Conservation (phyloP, 2,113 vertebrate genomes). For the Indicator indicator region DNA sequence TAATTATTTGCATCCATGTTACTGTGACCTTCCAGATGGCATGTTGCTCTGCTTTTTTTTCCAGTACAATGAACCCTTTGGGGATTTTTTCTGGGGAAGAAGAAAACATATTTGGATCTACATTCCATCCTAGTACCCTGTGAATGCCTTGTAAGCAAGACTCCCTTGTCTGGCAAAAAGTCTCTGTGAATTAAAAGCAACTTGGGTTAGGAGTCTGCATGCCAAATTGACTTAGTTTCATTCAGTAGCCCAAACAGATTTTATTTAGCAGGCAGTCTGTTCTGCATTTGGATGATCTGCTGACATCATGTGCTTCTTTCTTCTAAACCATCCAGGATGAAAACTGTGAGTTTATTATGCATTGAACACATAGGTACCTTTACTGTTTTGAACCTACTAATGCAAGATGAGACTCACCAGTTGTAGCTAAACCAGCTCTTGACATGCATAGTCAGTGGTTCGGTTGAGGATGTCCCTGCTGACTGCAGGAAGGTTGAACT, state of each 20-base stretch:
- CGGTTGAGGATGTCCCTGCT: too few relatives aligned
- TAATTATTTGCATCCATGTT: slow-evolving; percentile 33
- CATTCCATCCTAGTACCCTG: neutral
- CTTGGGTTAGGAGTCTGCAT: slow-evolving; percentile 39
- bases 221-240: slow-evolving; percentile 34
- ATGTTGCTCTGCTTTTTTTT: neutral
- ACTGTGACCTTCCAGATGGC: slow-evolving; percentile 49
- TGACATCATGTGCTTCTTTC: neutral
- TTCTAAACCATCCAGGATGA: neutral
- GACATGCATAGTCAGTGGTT: neutral
- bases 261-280: slow-evolving; percentile 45
- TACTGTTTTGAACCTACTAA: neutral
- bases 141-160: neutral
- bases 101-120: slow-evolving; percentile 24
- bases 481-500: too few relatives aligned
- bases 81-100: slow-evolving; percentile 6
- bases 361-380: neutral
- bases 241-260: slow-evolving; percentile 27
- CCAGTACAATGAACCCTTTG: neutral
- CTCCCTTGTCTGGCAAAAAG: slow-evolving; percentile 5
- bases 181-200: neutral
- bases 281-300: slow-evolving; percentile 8
- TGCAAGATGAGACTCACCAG: neutral
- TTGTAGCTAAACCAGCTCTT: neutral
- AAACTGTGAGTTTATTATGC: neutral